Percentiles rank a stretch among this genome's conserved stretches.
These are phyloP conservation scores for Zophobas atratus DNA, from an alignment of 1,140 invertebrate genomes.

Conservation along the genomic window DNA sequence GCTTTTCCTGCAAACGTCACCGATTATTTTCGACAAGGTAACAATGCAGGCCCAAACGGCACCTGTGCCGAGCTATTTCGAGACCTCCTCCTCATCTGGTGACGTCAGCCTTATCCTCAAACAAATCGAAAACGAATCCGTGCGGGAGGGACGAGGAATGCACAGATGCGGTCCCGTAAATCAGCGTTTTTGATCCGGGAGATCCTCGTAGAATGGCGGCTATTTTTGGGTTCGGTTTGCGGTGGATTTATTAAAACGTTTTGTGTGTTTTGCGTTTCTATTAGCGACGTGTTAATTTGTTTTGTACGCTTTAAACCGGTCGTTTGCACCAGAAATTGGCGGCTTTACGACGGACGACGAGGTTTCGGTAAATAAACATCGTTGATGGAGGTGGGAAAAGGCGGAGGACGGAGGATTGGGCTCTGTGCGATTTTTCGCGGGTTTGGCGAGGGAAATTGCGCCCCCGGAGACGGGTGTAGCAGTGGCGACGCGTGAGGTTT, in stretches of 20 bases:
- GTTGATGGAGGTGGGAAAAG: too few species aligned
- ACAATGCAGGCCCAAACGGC: neutral
- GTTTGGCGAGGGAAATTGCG: too few species aligned
- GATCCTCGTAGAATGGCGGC: neutral
- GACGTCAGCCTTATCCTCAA: constrained; percentile 32
- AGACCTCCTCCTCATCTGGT: neutral
- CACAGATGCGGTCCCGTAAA: constrained; percentile 63
- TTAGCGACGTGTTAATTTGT: too few species aligned
- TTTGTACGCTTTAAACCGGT: too few species aligned
- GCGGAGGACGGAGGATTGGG: too few species aligned
- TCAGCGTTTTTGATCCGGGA: constrained; percentile 55
- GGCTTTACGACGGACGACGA: too few species aligned
- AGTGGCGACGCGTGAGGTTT: too few species aligned
- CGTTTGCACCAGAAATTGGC: too few species aligned
- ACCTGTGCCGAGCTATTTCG: neutral
- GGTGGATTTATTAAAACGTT: constrained; percentile 7
- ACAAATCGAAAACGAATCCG: constrained; percentile 64
- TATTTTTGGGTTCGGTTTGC: constrained; percentile 18
- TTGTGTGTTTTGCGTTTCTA: too few species aligned
- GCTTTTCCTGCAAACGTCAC: constrained; percentile 27
- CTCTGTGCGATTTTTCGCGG: too few species aligned
- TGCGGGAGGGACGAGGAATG: constrained; percentile 54
- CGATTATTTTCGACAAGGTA: constrained; percentile 27
- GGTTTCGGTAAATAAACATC: too few species aligned
- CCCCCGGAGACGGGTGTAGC: too few species aligned